Percentiles rank a stretch among this genome's conserved stretches.
These are phyloP conservation scores for Antechinus stuartii DNA, from an alignment of 2,113 vertebrate genomes.

Conservation along the genomic window DNA sequence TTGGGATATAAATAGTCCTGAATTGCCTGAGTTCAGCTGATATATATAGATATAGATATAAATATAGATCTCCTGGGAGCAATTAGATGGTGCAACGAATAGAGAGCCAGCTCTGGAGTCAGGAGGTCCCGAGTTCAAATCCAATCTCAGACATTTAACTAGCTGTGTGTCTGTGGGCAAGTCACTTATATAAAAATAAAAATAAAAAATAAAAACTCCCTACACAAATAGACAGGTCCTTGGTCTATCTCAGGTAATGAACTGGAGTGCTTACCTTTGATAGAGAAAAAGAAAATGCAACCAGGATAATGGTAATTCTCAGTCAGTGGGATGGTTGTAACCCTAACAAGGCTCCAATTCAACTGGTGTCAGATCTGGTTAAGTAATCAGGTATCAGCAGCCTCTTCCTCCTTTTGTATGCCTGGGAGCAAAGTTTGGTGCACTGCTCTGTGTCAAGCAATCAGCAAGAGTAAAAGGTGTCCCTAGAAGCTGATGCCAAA, in stretches of 20 bases:
- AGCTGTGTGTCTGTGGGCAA: too few relatives aligned
- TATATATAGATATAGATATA: not conserved
- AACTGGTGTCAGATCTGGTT: constrained; percentile 14
- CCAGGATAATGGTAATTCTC: constrained; percentile 76
- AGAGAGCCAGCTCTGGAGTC: too few relatives aligned
- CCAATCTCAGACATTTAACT: too few relatives aligned
- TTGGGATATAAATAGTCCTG: not conserved
- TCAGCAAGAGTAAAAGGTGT: not conserved
- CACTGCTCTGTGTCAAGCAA: not conserved
- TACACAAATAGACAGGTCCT: not conserved
- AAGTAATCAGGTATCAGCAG: not conserved
- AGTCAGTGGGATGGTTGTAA: constrained; percentile 72
- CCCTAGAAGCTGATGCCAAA: constrained; percentile 63
- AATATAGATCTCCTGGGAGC: not conserved
- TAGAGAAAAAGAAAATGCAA: constrained; percentile 53
- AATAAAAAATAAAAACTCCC: not conserved
- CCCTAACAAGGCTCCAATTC: constrained; percentile 71
- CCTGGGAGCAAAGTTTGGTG: not conserved
- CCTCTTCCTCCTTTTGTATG: not conserved
- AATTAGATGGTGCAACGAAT: too few relatives aligned
- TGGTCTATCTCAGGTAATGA: not conserved
- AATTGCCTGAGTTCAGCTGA: not conserved
- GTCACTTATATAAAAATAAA: too few relatives aligned
- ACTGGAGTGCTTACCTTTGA: constrained; percentile 70
- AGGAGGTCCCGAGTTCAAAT: too few relatives aligned